These are phyloP conservation scores for Passer domesticus DNA, from an alignment of 2,113 vertebrate genomes.

Conservation along the genomic window DNA sequence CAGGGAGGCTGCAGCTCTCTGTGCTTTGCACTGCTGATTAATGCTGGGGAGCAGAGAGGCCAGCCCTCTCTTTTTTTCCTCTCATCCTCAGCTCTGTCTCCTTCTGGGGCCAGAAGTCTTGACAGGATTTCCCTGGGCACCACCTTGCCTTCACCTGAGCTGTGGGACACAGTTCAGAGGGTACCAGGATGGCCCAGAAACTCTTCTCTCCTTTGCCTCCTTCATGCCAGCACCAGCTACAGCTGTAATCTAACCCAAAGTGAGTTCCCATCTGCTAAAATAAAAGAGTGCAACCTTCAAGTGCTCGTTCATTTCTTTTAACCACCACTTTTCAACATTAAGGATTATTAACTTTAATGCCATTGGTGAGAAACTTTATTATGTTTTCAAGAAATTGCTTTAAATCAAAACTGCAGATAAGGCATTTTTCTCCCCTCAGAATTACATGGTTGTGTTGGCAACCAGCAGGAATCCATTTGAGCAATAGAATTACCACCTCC, in stretches of 20 bases:
- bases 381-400: conserved; percentile 67
- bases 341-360: conserved; percentile 67
- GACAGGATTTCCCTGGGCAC: background rate
- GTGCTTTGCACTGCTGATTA: background rate
- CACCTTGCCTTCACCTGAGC: background rate
- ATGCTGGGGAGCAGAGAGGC: background rate
- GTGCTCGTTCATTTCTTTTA: conserved; percentile 55
- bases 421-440: conserved; percentile 63
- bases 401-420: conserved; percentile 64
- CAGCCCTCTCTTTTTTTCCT: background rate
- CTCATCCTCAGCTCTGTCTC: background rate
- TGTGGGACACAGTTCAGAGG: background rate
- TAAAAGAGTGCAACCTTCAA: conserved; percentile 53
- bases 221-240: background rate
- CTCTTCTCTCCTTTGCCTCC: background rate
- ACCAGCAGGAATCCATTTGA: conserved; percentile 70
- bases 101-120: background rate
- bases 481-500: conserved; percentile 72
- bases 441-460: conserved; percentile 69
- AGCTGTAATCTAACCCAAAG: conserved; percentile 10
- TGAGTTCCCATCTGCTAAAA: conserved; percentile 34
- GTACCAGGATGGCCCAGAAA: background rate
- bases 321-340: conserved; percentile 67
- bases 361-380: conserved; percentile 62
- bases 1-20: background rate